These are phyloP conservation scores for Spondyliosoma cantharus DNA, from an alignment of 2,797 vertebrate species.

Conservation along the genomic window DNA sequence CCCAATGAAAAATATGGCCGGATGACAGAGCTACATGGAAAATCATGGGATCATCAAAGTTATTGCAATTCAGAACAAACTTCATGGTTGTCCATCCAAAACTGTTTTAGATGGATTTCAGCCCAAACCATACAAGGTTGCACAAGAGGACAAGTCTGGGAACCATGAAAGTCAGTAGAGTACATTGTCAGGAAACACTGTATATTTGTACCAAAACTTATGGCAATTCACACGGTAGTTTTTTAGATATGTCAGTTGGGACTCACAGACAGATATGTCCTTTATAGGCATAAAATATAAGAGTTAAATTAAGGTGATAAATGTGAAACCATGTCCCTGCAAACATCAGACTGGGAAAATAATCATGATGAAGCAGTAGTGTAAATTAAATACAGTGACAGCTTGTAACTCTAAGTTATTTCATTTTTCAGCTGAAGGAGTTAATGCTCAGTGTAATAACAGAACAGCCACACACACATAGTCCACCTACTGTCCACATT, in stretches of 20 bases:
- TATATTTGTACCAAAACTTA: no score
- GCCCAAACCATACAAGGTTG: background rate
- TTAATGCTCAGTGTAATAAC: background rate
- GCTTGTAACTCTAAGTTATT: background rate
- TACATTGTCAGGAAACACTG: background rate
- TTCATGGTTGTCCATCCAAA: background rate
- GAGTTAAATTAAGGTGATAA: background rate
- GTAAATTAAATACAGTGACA: background rate
- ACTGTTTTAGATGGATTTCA: background rate
- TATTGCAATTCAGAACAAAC: no score
- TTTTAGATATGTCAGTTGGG: background rate
- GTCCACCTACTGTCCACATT: slow-evolving; percentile 33
- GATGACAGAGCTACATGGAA: background rate
- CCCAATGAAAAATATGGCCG: no score
- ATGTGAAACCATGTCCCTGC: background rate
- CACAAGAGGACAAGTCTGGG: background rate
- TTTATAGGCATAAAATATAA: background rate
- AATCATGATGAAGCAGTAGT: background rate
- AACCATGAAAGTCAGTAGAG: background rate
- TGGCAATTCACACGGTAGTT: no score
- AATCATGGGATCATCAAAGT: background rate
- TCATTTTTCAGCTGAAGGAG: background rate
- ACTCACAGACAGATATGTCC: background rate
- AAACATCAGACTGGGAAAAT: background rate
- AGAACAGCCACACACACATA: slow-evolving; percentile 7